Conservation (phyloP, 2,113 vertebrate genomes). For the Aspidoscelis tigris region DNA sequence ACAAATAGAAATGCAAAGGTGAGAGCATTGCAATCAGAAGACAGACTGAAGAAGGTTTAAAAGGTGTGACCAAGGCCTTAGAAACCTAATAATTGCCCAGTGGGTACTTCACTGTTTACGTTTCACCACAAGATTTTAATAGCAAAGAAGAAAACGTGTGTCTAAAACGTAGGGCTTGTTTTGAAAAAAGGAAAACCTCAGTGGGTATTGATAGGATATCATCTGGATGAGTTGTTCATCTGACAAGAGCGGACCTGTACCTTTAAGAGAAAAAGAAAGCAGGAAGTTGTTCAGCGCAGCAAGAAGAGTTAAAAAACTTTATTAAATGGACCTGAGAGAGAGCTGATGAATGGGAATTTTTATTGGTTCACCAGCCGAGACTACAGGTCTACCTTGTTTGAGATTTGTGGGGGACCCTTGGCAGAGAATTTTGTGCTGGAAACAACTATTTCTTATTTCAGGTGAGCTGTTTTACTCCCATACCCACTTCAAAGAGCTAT, state of each 20-base stretch:
- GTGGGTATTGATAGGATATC: no score
- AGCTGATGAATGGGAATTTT: neutral
- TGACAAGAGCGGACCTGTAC: neutral
- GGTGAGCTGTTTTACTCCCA: neutral
- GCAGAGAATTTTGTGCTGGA: neutral
- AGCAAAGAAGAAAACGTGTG: no score
- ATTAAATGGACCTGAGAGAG: neutral
- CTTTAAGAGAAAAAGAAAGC: conserved; percentile 52
- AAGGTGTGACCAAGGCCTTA: no score
- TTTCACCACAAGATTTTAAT: no score
- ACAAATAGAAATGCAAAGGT: no score
- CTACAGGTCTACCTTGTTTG: no score
- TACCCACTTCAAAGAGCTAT: neutral
- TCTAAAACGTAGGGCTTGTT: no score
- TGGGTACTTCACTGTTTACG: no score
- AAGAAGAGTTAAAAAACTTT: neutral
- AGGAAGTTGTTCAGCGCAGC: conserved; percentile 30
- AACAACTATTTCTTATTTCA: neutral
- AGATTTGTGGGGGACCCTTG: neutral
- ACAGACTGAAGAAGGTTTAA: no score
- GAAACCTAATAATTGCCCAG: no score
- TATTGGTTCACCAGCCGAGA: neutral
- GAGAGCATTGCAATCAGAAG: no score
- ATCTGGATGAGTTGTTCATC: no score
- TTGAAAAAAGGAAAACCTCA: neutral